Percentiles rank a stretch among this genome's conserved stretches.
Evolutionary conservation across 2,888 invertebrate species (phyloP).

Genomic region (Charanyca ferruginea): DNA sequence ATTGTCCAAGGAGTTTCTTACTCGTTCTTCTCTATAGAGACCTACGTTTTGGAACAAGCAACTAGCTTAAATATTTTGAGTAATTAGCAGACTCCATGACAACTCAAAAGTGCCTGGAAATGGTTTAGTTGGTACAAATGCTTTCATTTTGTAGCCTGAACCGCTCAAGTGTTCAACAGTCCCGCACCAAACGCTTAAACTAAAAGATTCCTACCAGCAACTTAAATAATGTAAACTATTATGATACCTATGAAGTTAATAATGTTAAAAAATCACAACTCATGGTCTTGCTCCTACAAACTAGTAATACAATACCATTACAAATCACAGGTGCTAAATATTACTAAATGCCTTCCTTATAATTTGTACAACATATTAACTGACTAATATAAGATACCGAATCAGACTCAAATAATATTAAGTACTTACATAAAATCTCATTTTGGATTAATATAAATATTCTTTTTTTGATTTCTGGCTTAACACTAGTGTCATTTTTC

Average conservation of each 20-base stretch:
- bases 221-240: conserved; percentile 31
- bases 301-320: conserved; percentile 59
- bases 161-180: no score
- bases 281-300: conserved; percentile 50
- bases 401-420: conserved; percentile 59
- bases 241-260: conserved; percentile 35
- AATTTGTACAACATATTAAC: conserved; percentile 34
- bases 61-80: no score
- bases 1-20: no score
- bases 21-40: no score
- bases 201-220: conserved; percentile 19
- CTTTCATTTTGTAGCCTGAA: no score
- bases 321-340: conserved; percentile 70
- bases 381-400: conserved; percentile 34
- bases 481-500: not conserved
- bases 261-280: conserved; percentile 58
- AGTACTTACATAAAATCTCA: conserved; percentile 61
- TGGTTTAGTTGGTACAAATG: no score
- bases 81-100: no score
- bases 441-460: conserved; percentile 34
- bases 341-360: conserved; percentile 42
- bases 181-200: no score
- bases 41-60: no score
- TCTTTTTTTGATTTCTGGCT: conserved; percentile 15
- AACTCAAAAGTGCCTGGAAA: no score